Evolutionary conservation across 1,140 invertebrate genomes (phyloP), one percentile per base, ranked within the genome.

Genomic region (Cotesia glomerata): DNA sequence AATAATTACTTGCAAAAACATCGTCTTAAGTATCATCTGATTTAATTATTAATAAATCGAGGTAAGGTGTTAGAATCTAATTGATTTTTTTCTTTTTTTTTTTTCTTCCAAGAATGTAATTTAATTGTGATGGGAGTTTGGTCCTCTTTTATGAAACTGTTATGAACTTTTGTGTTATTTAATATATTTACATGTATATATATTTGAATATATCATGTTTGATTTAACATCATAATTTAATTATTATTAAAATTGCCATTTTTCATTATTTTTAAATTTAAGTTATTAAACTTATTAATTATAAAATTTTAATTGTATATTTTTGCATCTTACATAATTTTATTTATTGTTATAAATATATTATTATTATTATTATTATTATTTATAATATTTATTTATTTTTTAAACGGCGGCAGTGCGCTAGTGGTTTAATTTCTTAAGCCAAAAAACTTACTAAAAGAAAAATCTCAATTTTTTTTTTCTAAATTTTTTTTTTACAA

Each of bases 201-300:
- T 16, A 54, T 54, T 13, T 54, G 14, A 66, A 66, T 77, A 73
- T 73, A 58, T 36, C 76, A 74, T 73, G 39, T 45, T 45, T 45
- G 39, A 45, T 45, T 45, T 45, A 45, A 45, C 11, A 45, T 45
- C 11, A 26, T 26, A 26, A 26, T 26, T 26, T 26, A 26, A 26
- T 26, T 26, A 26, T 26, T 26, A 26, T 26, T 26, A 45, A 32
- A 14, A 56, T 34, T 68, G 34, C 32, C 14, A 68, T 39, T 36
- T 51, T 62, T 36, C 51, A 70, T 70, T 34, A 62, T 59, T n/a
- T 70, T 45, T 61, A 62, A 45, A 45, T 45, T 73, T 52, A 64
- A 69, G 11, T 35, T 73, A 59, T 59, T 69, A 62, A 73, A 51
- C 26, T 3, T 51, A 52, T 51, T 9, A 49, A 13, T 11, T 66